Conservation (phyloP, 1,140 invertebrate species). For the Acyrthosiphon pisum region DNA sequence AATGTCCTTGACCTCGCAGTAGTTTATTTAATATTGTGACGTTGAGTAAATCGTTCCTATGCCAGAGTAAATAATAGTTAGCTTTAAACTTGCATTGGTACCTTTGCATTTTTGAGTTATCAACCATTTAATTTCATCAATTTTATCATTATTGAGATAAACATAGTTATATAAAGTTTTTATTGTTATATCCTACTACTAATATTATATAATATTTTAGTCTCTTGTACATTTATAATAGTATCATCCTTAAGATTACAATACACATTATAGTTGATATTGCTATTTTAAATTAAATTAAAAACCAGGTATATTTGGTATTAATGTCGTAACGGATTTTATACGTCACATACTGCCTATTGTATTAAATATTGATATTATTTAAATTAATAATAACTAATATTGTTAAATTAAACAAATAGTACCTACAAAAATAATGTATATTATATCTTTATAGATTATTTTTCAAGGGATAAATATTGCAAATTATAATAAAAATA, state of each 20-base stretch:
- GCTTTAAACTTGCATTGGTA: neutral
- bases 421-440: no score
- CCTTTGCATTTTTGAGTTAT: neutral
- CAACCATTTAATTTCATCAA: neutral
- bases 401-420: no score
- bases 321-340: no score
- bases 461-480: no score
- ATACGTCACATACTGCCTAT: no score
- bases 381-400: no score
- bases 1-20: neutral
- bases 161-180: neutral
- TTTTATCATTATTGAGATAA: neutral
- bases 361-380: no score
- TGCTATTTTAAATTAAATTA: no score
- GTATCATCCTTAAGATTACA: neutral
- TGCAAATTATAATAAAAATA: no score
- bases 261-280: no score
- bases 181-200: neutral
- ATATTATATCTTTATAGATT: no score
- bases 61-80: neutral
- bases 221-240: neutral
- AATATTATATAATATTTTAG: neutral
- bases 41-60: neutral
- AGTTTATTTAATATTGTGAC: neutral
- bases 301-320: no score